phyloP scores from a whole-genome alignment of 2,888 invertebrate species.

The Bimastos eiseni region DNA sequence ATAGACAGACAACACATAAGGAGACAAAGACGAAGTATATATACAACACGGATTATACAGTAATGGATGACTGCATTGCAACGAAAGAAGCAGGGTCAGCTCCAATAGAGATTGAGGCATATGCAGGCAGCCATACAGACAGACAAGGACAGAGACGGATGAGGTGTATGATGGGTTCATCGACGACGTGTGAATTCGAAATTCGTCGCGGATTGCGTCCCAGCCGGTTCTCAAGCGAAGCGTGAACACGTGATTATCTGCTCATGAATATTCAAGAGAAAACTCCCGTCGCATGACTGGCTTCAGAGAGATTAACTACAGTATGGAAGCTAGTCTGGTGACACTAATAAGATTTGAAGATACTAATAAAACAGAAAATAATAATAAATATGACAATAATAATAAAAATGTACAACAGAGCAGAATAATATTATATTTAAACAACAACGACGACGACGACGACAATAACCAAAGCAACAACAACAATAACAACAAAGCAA shows the following conservation, averaged over 20 bases:
- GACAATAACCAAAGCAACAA: no score
- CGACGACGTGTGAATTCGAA: neutral
- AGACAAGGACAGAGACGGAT: neutral
- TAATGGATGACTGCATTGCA: neutral
- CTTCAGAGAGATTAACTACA: neutral
- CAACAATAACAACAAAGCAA: no score
- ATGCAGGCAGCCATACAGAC: neutral
- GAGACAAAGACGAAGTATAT: no score
- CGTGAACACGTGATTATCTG: conserved; percentile 1
- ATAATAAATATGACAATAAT: no score
- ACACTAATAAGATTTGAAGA: no score
- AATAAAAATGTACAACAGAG: no score
- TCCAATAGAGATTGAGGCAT: neutral
- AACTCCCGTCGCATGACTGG: neutral
- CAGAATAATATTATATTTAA: no score
- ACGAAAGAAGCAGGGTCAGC: neutral
- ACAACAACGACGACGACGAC: no score
- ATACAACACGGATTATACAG: no score
- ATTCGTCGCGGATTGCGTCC: neutral
- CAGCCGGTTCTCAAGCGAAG: conserved; percentile 7
- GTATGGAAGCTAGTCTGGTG: no score
- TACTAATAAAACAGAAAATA: no score
- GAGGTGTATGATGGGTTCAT: neutral
- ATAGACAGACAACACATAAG: no score
- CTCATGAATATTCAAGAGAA: neutral